phyloP scores from a whole-genome alignment of 2,113 vertebrate species.

The Rynchops niger region DNA sequence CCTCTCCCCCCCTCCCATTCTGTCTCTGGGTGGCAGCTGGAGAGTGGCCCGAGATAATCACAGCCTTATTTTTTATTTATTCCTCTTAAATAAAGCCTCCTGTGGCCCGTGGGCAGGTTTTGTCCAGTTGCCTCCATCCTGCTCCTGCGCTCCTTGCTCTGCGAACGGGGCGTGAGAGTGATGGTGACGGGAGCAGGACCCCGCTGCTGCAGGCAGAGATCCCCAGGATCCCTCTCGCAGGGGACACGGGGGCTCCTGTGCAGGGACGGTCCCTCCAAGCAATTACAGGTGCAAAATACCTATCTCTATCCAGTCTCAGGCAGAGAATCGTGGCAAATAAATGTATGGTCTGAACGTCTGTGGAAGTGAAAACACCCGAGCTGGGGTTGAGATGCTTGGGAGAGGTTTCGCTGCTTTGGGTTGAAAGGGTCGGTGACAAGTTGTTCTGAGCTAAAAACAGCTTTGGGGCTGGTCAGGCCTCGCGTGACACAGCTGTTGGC shows the following conservation, averaged over 20 bases:
- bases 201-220: fast-evolving
- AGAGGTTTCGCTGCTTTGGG: background rate
- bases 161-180: background rate
- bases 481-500: background rate
- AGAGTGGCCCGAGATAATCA: constrained; percentile 22
- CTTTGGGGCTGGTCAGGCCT: background rate
- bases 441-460: background rate
- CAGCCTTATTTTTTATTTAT: constrained; percentile 31
- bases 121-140: background rate
- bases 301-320: background rate
- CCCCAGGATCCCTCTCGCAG: background rate
- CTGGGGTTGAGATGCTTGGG: background rate
- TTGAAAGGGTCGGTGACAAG: background rate
- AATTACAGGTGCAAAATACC: background rate
- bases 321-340: background rate
- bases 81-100: constrained; percentile 46
- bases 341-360: fast-evolving
- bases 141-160: background rate
- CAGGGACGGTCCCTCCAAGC: background rate
- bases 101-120: constrained; percentile 3
- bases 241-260: fast-evolving
- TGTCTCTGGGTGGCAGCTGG: constrained; percentile 45
- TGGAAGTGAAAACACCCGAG: background rate
- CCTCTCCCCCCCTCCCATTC: fast-evolving
- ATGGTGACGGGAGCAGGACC: background rate